Base-by-base conservation (phyloP, 2,113 vertebrate species). In the Sinocyclocheilus anshuiensis region DNA sequence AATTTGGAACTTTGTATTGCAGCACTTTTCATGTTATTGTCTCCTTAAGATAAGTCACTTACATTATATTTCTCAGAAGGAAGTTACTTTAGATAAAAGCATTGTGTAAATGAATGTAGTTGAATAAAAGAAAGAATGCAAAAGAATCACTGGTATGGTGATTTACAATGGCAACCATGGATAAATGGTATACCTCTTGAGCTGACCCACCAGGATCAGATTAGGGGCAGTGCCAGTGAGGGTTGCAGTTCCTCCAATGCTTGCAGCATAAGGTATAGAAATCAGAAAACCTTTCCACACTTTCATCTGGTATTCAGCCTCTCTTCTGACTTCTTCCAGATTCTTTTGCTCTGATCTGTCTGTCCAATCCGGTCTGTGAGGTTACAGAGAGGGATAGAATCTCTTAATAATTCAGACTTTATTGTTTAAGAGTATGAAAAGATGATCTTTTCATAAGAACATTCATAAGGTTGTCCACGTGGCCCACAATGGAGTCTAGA, bases 211-310 rank as follows among this genome's bases (percentile, higher is more conserved):
- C 33, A 99, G 95, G 92, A 99, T 97, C 90, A 99, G 97, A 92
- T 99, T 99, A 36, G 98, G 97, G 0, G 97, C 95, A 0, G 98
- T 99, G 87, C 98, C 98, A 0, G 98, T 99, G 86, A 99, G 94
- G 0, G 98, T 99, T 71, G 98, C 97, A 0, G 97, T 99, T 4
- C 98, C 98, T 79, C 98, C 98, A 0, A 99, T 99, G 89, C 97
- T 99, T 91, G 98, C 97, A 0, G 98, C 94, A 0, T 99, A 99
- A 0, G 98, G 98, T 83, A 99, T 99, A 55, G 96, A 98, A 88
- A 99, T 98, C 82, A 99, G 93, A 91, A 99, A 98, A 29, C 97
- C 98, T 90, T 99, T 99, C 97, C 98, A 99, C 87, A 99, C 95
- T 87, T 96, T 97, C 80, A 95, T 88, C 92, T 96, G 96, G 87